Evolutionary conservation across 1,140 invertebrate species (phyloP), one percentile per base, ranked within the genome.

Genomic region (Drosophila athabasca): DNA sequence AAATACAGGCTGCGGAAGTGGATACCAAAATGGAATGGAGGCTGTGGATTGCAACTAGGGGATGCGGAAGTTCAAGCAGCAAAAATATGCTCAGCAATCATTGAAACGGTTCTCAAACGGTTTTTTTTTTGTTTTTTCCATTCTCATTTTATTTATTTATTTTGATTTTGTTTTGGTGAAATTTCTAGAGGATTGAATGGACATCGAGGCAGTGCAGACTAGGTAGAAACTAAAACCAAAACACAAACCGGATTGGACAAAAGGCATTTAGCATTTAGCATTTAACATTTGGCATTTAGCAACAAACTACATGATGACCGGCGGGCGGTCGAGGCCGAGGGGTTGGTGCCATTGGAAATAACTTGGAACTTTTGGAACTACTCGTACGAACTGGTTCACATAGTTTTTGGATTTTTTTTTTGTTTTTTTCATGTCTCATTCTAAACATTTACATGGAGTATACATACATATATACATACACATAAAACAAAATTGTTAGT

Each of bases 121-220:
- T 11, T 48, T 22, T 46, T 50, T 24, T 22, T 50, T 39, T 11
- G 29, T 24, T 46, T 15, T 15, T 52, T 52, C 19, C 1, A 15
- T 52, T 52, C 11, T 51, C 13, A 19, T 35, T 52, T 41, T 43
- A 19, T 19, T 19, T 19, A 19, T 19, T 45, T 7, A 3, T 48
- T 46, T 44, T 7, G 22, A 1, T 17, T 29, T 19, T 35, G 39
- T 6, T 61, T 51, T 9, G 17, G 67, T 72, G 70, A 73, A 39
- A 44, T 45, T 44, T 73, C 35, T 68, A 69, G 11, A 41, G 19
- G 5, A 19, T 66, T 65, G 45, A 57, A 11, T 49, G 54, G 53
- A 65, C 62, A 65, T 65, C 11, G 64, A 58, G 31, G 67, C 67
- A 70, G 67, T 70, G 67, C 67, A 57, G 44, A 43, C 67, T 70